Conservation (phyloP, 2,888 invertebrate species). For the Arctia plantaginis region DNA sequence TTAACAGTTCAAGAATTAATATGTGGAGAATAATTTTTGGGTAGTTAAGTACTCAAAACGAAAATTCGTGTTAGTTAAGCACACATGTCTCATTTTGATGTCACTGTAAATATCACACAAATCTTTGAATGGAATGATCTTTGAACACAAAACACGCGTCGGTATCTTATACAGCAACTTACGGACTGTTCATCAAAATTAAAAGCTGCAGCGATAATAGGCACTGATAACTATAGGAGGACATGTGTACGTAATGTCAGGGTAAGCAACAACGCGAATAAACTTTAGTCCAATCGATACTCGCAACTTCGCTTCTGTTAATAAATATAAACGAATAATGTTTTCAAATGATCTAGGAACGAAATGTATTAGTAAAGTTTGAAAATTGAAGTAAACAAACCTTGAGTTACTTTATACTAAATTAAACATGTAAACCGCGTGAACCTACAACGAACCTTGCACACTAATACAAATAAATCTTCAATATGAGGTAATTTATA, state of each 20-base stretch:
- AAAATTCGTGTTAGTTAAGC: neutral
- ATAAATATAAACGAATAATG: constrained; percentile 20
- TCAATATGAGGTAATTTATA: constrained; percentile 16
- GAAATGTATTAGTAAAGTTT: constrained; percentile 34
- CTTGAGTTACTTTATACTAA: constrained; percentile 29
- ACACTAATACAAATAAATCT: constrained; percentile 17
- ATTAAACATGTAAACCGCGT: constrained; percentile 25
- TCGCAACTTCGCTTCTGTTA: constrained; percentile 16
- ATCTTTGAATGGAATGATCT: constrained; percentile 18
- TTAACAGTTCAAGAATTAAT: neutral
- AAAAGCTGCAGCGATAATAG: constrained; percentile 67
- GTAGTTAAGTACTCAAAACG: neutral
- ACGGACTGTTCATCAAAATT: constrained; percentile 69
- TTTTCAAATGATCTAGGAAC: constrained; percentile 26
- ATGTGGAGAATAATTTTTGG: neutral
- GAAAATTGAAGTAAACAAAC: constrained; percentile 44
- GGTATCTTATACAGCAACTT: constrained; percentile 61
- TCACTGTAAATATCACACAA: neutral
- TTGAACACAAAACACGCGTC: constrained; percentile 61
- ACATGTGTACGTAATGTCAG: constrained; percentile 53
- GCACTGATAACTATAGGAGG: constrained; percentile 56
- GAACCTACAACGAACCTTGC: constrained; percentile 28
- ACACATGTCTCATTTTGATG: neutral
- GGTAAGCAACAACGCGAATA: constrained; percentile 47
- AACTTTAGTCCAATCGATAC: constrained; percentile 41